phyloP scores from a whole-genome alignment of 2,797 vertebrate genomes.

The Caiman crocodilus region DNA sequence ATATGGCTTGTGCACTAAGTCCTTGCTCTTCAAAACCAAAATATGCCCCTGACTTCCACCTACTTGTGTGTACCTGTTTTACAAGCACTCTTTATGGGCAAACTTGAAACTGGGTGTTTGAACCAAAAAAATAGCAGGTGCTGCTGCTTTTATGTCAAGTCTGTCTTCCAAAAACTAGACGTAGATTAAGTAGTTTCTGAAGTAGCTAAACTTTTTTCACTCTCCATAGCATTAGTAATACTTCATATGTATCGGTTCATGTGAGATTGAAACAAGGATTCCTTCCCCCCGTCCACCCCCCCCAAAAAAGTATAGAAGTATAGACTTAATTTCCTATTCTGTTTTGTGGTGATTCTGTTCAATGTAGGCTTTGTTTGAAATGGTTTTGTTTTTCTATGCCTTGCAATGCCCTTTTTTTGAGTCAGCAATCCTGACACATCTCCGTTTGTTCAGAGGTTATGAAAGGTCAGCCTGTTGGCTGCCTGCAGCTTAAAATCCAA shows the following conservation, averaged over 20 bases:
- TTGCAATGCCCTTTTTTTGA: neutral
- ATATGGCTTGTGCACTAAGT: neutral
- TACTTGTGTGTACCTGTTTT: neutral
- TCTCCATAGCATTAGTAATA: rapidly evolving
- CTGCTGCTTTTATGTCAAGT: neutral
- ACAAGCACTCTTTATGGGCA: neutral
- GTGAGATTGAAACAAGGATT: neutral
- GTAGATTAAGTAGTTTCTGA: neutral
- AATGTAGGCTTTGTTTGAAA: neutral
- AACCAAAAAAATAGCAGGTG: neutral
- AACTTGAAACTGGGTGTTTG: rapidly evolving
- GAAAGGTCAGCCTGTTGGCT: slow-evolving; percentile 17
- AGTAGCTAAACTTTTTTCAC: neutral
- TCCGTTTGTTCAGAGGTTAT: slow-evolving; percentile 12
- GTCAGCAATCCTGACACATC: neutral
- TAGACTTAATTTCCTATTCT: neutral
- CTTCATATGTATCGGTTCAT: neutral
- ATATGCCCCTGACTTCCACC: neutral
- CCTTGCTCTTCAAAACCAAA: neutral
- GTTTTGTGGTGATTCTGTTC: neutral
- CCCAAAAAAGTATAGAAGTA: neutral
- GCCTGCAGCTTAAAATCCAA: neutral
- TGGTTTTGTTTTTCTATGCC: neutral
- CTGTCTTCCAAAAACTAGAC: neutral
- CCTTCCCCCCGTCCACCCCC: neutral